These are phyloP conservation scores for Argentina silus DNA, from an alignment of 2,797 vertebrate genomes.

Conservation along the genomic window DNA sequence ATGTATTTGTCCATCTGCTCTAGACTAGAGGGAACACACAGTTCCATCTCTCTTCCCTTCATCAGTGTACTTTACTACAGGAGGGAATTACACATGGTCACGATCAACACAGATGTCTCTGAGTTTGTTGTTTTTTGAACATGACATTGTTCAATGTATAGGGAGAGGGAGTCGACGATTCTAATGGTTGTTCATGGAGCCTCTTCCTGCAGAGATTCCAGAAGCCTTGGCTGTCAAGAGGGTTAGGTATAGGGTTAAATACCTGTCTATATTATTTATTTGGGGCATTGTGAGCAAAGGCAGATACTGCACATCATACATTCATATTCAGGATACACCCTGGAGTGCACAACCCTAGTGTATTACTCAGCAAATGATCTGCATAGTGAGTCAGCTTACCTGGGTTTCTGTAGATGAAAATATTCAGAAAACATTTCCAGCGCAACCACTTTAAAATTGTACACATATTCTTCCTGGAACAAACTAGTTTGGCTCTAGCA, in stretches of 20 bases:
- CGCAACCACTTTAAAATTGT: background rate
- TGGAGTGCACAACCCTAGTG: background rate
- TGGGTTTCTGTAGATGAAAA: too few relatives aligned
- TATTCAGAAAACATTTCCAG: background rate
- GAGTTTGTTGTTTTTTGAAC: background rate
- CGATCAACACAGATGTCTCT: background rate
- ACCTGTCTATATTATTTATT: background rate
- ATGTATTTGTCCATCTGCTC: constrained; percentile 8
- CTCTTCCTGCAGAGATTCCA: background rate
- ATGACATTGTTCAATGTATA: background rate
- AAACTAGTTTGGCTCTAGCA: constrained; percentile 16
- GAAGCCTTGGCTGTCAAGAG: background rate
- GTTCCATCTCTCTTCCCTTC: background rate
- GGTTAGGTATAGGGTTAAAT: background rate
- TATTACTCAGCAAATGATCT: too few relatives aligned
- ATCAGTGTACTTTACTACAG: background rate
- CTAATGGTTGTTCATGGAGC: background rate
- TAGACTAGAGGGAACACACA: constrained; percentile 10
- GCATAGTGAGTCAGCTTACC: too few relatives aligned
- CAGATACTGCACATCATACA: background rate
- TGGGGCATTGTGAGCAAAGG: background rate
- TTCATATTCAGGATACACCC: background rate
- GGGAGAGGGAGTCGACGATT: background rate
- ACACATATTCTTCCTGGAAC: background rate
- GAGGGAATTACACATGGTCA: background rate